phyloP scores from a whole-genome alignment of 2,113 vertebrate species.

The Echinops telfairi region DNA sequence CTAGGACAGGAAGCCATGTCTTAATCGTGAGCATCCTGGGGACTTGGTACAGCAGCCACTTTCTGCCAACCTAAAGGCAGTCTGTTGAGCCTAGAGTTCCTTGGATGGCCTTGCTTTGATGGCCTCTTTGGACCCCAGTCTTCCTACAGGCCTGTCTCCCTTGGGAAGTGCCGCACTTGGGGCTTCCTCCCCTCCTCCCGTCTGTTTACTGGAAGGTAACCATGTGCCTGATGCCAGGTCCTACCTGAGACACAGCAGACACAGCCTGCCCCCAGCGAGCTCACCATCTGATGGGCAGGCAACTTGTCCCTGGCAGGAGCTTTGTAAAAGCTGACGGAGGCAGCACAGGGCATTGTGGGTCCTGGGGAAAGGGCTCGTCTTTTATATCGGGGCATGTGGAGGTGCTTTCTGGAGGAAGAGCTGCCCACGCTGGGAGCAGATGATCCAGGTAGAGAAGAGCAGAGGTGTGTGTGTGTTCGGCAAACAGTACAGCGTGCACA shows the following conservation, averaged over 20 bases:
- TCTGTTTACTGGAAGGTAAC: background rate
- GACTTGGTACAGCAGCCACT: background rate
- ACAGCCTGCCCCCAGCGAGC: background rate
- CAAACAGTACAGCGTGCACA: background rate
- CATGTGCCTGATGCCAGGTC: background rate
- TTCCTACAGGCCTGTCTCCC: background rate
- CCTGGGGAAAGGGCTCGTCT: background rate
- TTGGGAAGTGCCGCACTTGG: background rate
- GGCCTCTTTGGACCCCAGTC: background rate
- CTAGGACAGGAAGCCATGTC: background rate
- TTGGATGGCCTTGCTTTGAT: background rate
- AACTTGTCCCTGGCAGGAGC: background rate
- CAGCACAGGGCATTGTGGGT: background rate
- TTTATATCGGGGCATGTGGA: background rate
- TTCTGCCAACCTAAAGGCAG: background rate
- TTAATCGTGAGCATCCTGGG: background rate
- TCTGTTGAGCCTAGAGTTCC: too few species aligned
- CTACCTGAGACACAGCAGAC: background rate
- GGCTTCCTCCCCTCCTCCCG: background rate
- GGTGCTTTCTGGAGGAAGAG: constrained; percentile 58
- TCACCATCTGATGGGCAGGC: background rate
- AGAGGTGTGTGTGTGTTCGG: background rate
- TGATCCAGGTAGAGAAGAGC: background rate
- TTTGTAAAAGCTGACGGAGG: background rate
- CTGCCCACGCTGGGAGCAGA: background rate